Base-by-base conservation (phyloP, 2,888 invertebrate genomes). In the Dorcus hopei region DNA sequence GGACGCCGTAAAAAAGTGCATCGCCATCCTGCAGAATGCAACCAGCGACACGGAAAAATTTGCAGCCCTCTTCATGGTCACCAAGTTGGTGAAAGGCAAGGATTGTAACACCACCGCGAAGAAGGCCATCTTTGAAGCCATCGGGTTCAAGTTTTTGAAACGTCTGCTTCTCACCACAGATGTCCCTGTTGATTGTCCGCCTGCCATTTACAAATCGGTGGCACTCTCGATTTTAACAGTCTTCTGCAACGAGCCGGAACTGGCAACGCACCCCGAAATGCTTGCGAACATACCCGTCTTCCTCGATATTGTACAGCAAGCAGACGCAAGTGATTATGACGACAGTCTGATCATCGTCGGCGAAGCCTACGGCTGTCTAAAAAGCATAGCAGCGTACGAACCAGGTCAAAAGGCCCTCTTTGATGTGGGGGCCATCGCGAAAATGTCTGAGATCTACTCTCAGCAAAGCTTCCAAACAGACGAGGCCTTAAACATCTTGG, bases 391-490 rank as follows among this genome's bases (percentile, higher is more conserved):
- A n/a, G 83, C 85, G 64, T 85, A 87, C 74, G 87, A 87, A 69
- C 87, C 88, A 0, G 93, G 94, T 0, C 90, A 91, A 70, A 87
- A 89, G 72, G 90, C 91, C 0, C 80, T 95, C 1, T 83, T 92
- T 42, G 86, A 89, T 64, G 86, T 88, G 40, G 90, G 90, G 53
- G 92, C 90, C 9, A 87, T 94, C 57, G 84, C 86, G 0, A 91
- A 88, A 77, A 89, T 93, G 87, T 88, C 89, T 49, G 90, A 92
- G 74, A 91, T 94, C 65, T 95, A 94, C 75, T 86, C 91, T 0
- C 90, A 90, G 63, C 93, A 92, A 75, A 91, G 91, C 76, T 93
- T 94, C 72, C 92, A 93, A 77, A 92, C 92, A 1, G 95, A 95
- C 72, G 91, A 93, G 75, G 93, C 94, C 0, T 79, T 94, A 39